phyloP scores from a whole-genome alignment of 2,797 vertebrate species.

The Prunella strophiata region DNA sequence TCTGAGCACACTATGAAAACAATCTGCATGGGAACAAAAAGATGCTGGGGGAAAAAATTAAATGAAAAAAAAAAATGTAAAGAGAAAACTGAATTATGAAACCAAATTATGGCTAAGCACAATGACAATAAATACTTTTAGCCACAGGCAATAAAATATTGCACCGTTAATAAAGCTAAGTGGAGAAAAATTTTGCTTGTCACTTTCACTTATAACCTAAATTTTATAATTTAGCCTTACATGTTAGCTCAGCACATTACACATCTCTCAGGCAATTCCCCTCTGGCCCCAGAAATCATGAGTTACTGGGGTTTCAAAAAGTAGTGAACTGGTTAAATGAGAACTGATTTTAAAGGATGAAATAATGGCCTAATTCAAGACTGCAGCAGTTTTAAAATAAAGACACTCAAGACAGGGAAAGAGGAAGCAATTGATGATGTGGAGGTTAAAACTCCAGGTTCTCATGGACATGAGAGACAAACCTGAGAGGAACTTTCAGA shows the following conservation, averaged over 20 bases:
- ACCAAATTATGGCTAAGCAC: slow-evolving; percentile 38
- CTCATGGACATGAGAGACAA: background rate
- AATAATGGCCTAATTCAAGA: slow-evolving; percentile 58
- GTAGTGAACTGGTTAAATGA: slow-evolving; percentile 59
- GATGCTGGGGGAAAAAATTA: background rate
- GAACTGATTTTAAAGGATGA: slow-evolving; percentile 66
- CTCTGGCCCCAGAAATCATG: slow-evolving; percentile 64
- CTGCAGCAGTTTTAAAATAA: slow-evolving; percentile 1
- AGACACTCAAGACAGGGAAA: background rate
- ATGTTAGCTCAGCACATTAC: slow-evolving; percentile 55
- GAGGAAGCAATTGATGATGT: background rate
- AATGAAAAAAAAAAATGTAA: background rate
- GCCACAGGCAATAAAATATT: slow-evolving; percentile 62
- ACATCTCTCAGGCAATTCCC: slow-evolving; percentile 67
- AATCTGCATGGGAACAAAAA: background rate
- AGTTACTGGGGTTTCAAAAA: slow-evolving; percentile 59
- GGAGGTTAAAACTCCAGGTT: slow-evolving; percentile 18
- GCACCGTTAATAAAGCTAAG: slow-evolving; percentile 66
- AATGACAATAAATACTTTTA: slow-evolving; percentile 61
- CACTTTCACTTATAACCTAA: slow-evolving; percentile 71
- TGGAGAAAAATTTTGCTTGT: slow-evolving; percentile 67
- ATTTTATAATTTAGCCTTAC: slow-evolving; percentile 65
- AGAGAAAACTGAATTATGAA: slow-evolving; percentile 51
- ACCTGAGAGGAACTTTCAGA: background rate
- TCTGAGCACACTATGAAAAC: background rate